phyloP scores from a whole-genome alignment of 2,888 invertebrate species.

The Eueremaeus valkanovi region DNA sequence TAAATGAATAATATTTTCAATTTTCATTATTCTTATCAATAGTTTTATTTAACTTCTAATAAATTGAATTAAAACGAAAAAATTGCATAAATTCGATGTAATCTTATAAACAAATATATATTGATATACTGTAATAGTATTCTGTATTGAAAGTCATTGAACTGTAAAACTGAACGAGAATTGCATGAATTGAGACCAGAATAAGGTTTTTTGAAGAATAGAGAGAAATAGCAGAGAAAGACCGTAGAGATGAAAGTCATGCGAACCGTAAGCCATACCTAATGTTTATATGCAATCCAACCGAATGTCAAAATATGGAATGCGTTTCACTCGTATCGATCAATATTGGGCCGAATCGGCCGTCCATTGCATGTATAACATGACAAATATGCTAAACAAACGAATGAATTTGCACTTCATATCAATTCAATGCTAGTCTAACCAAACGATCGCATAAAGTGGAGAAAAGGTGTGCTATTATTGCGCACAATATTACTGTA shows the following conservation, averaged over 20 bases:
- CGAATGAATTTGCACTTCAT: neutral
- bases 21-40: too few species aligned
- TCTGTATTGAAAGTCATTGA: neutral
- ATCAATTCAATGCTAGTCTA: neutral
- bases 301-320: constrained; percentile 25
- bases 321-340: constrained; percentile 5
- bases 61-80: too few species aligned
- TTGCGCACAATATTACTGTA: too few species aligned
- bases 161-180: neutral
- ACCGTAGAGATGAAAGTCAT: constrained; percentile 17
- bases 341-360: constrained; percentile 2
- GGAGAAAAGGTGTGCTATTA: too few species aligned
- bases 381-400: constrained; percentile 25
- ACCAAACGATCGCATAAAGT: too few species aligned
- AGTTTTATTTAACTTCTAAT: too few species aligned
- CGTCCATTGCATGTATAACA: constrained; percentile 8
- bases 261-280: neutral
- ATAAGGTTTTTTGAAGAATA: too few species aligned
- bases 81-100: too few species aligned
- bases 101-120: too few species aligned
- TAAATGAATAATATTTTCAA: too few species aligned
- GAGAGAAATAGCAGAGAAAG: neutral
- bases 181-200: neutral
- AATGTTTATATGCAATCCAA: neutral
- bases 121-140: too few species aligned